Conservation (phyloP, 2,113 vertebrate genomes). For the Mixornis gularis region DNA sequence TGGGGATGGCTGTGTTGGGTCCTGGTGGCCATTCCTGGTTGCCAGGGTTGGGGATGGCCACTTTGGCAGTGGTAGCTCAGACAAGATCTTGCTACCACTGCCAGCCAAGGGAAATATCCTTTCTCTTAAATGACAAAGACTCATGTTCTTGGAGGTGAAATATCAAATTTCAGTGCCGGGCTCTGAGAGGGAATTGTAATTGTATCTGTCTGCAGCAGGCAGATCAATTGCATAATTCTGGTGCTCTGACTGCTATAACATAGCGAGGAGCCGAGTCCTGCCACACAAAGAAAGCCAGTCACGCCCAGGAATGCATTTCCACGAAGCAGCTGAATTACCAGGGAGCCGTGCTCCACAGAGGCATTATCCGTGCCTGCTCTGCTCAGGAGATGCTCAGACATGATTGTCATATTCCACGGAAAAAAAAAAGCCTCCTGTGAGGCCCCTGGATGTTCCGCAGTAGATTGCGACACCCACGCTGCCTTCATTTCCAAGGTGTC, state of each 20-base stretch:
- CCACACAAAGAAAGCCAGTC: constrained; percentile 24
- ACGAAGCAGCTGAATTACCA: not conserved
- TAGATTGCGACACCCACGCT: not conserved
- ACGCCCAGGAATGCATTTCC: constrained; percentile 22
- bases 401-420: not conserved
- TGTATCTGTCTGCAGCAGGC: constrained; percentile 45
- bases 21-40: not conserved
- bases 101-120: not conserved
- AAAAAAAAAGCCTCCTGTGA: not conserved
- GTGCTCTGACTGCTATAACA: constrained; percentile 10
- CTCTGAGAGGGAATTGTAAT: constrained; percentile 10
- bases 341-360: not conserved
- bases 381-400: constrained; percentile 33
- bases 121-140: not conserved
- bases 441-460: not conserved
- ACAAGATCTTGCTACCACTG: not conserved
- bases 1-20: not conserved
- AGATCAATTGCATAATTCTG: constrained; percentile 57
- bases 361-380: not conserved
- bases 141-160: constrained; percentile 51
- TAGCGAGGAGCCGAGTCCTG: not conserved
- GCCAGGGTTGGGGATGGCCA: not conserved
- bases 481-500: constrained; percentile 35
- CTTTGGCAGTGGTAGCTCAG: not conserved
- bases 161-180: constrained; percentile 20